Percentiles rank a stretch among this genome's conserved stretches.
Conservation (phyloP, 1,140 invertebrate species). For the Heliconius melpomene region DNA sequence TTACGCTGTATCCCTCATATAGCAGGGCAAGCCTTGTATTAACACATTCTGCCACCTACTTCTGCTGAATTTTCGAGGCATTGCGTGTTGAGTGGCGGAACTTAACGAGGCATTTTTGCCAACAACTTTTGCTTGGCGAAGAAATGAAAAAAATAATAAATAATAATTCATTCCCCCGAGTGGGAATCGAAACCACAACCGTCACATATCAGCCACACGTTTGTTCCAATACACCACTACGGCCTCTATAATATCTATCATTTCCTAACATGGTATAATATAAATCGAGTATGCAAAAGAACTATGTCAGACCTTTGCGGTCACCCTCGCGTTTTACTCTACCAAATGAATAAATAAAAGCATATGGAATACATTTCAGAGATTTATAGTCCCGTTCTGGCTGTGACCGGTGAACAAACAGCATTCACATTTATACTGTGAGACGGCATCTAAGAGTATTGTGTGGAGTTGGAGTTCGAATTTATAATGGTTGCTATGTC, state of each 20-base stretch:
- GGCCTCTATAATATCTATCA: not conserved
- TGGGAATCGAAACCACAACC: no score
- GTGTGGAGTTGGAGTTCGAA: not conserved
- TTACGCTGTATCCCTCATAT: no score
- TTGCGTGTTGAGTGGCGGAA: no score
- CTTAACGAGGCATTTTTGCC: no score
- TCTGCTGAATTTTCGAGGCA: no score
- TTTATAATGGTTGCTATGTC: not conserved
- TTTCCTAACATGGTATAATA: not conserved
- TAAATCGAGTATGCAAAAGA: constrained; percentile 30
- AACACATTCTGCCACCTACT: no score
- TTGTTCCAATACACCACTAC: no score
- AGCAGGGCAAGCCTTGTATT: no score
- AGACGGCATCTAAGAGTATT: constrained; percentile 32
- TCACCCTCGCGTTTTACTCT: constrained; percentile 25
- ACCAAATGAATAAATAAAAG: constrained; percentile 35
- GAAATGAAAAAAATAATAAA: no score
- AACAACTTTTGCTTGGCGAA: no score
- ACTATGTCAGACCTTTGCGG: constrained; percentile 33
- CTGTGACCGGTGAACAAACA: constrained; percentile 33
- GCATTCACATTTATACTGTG: constrained; percentile 40
- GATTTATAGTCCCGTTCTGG: constrained; percentile 40
- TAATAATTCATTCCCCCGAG: no score
- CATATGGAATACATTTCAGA: constrained; percentile 34
- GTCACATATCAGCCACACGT: no score